Base-by-base conservation (phyloP, 2,113 vertebrate species). In the Romanogobio albipinnatus region DNA sequence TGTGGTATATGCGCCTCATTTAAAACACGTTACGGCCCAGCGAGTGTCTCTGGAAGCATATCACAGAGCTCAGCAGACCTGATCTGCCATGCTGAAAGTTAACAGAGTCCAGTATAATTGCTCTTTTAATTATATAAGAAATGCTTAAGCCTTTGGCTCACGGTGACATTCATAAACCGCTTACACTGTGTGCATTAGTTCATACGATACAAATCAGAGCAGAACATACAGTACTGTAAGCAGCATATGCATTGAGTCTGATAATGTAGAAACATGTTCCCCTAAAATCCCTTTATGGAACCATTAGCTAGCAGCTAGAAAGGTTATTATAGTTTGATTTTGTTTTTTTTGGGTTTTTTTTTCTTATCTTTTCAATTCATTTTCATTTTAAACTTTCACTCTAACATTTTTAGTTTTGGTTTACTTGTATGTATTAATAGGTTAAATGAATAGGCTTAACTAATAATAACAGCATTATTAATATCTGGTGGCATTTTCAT, bases 101-200 rank as follows among this genome's bases (percentile, higher is more conserved):
- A 84, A 70, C 64, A 0, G 56, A 75, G 87, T 86, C 86, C 75
- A 84, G 83, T 86, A 81, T 11, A 86, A 89, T 86, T 86, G 71
- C 82, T 84, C 73, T 87, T 84, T 86, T 88, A 84, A 86, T 86
- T 86, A 88, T 80, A 85, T 80, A 64, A 39, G 64, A 88, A 84
- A 70, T 73, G 82, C 77, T 84, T 86, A 88, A 88, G 85, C 76
- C 75, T 75, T 64, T 53, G 82, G 43, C 87, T 88, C 85, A 77
- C 39, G 33, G 70, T 73, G 83, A 74, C n/a, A 79, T 86, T 86
- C 76, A 88, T 88, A 86, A 82, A 86, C 76, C 22, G 17, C 82
- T 64, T 84, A 62, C 75, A 84, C 61, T 29, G 1, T 22, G 9
- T 36, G 62, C 77, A 74, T 81, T 88, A 86, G 85, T 84, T 84